Percentiles rank a stretch among this genome's conserved stretches.
Conservation (phyloP, 2,888 invertebrate genomes). For the Drosophila eohydei region DNA sequence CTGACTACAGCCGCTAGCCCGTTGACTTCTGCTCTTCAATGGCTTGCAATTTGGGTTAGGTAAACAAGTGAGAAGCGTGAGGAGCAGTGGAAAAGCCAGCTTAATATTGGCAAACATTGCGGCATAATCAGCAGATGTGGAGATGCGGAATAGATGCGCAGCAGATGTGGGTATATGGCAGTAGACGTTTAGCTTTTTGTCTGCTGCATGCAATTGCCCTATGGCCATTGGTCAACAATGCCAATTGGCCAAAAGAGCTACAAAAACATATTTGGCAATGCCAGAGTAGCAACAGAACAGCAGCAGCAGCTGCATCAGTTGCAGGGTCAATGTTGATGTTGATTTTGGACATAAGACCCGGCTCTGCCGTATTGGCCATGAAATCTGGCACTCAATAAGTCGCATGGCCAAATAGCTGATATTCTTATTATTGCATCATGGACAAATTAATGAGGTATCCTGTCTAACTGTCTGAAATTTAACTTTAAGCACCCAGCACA, state of each 20-base stretch:
- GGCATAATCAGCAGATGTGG: constrained; percentile 62
- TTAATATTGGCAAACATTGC: constrained; percentile 65
- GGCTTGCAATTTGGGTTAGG: constrained; percentile 77
- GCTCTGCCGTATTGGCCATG: constrained; percentile 52
- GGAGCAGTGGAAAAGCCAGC: constrained; percentile 1
- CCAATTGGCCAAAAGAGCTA: constrained; percentile 74
- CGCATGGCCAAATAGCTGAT: constrained; percentile 71
- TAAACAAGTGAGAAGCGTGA: constrained; percentile 63
- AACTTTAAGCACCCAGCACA: constrained; percentile 29
- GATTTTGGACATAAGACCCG: constrained; percentile 55
- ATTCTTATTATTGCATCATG: constrained; percentile 69
- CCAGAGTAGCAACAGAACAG: constrained; percentile 1
- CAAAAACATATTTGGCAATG: constrained; percentile 76
- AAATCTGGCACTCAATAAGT: constrained; percentile 78
- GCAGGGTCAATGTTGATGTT: constrained; percentile 64
- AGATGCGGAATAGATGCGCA: constrained; percentile 6
- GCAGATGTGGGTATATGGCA: background rate
- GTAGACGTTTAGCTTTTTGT: constrained; percentile 47
- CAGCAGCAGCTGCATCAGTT: constrained; percentile 33
- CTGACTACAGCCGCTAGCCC: constrained; percentile 28
- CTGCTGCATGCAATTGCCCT: constrained; percentile 62
- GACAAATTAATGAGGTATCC: constrained; percentile 77
- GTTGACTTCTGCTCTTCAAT: constrained; percentile 68
- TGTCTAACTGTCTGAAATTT: constrained; percentile 26
- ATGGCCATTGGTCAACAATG: constrained; percentile 45